These are phyloP conservation scores for Ctenodactylus gundi DNA, from an alignment of 2,113 vertebrate species.

Conservation along the genomic window DNA sequence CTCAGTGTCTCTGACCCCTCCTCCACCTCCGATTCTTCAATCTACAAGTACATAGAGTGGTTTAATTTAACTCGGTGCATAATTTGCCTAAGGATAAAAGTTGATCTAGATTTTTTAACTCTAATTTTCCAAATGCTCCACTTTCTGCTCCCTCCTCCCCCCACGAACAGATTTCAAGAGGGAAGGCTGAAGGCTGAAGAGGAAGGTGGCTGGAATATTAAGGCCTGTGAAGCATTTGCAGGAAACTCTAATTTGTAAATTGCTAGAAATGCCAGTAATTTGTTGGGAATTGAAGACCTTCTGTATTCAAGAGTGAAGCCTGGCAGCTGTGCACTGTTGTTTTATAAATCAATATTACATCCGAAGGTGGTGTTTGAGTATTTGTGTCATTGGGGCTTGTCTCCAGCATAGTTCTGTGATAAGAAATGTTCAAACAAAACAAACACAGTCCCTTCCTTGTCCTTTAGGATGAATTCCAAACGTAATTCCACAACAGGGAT, in stretches of 20 bases:
- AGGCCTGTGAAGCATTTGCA: constrained; percentile 73
- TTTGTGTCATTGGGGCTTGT: constrained; percentile 80
- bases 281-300: constrained; percentile 83
- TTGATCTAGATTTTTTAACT: constrained; percentile 87
- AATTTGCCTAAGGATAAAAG: constrained; percentile 89
- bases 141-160: constrained; percentile 68
- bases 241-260: constrained; percentile 85
- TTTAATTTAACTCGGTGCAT: constrained; percentile 87
- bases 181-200: constrained; percentile 73
- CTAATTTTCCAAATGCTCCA: constrained; percentile 85
- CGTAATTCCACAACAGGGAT: constrained; percentile 79
- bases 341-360: constrained; percentile 85
- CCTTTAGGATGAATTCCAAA: constrained; percentile 80
- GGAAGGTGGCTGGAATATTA: constrained; percentile 81
- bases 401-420: constrained; percentile 83
- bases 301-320: constrained; percentile 78
- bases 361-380: constrained; percentile 82
- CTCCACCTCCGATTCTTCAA: constrained; percentile 86
- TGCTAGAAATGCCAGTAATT: constrained; percentile 82
- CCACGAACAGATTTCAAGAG: constrained; percentile 77
- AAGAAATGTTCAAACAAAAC: constrained; percentile 85
- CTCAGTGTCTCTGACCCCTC: constrained; percentile 86
- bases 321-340: constrained; percentile 79
- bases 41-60: constrained; percentile 84
- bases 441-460: constrained; percentile 79